Base-by-base conservation (phyloP, 2,113 vertebrate genomes). In the Albula glossodonta region DNA sequence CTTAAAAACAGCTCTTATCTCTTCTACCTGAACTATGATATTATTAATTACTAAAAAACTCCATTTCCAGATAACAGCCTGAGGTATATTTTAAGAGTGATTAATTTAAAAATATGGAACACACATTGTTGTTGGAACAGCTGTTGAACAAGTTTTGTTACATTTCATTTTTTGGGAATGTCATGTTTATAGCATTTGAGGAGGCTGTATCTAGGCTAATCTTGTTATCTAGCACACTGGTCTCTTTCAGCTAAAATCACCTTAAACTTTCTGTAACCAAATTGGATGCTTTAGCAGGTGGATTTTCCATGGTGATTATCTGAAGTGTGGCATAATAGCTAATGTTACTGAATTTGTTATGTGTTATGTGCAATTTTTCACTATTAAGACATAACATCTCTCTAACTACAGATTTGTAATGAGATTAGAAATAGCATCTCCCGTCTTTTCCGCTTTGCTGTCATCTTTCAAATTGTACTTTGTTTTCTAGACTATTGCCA, bases 381-480 rank as follows among this genome's bases (percentile, higher is more conserved):
- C 50, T 15, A 8, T 51, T 81, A 48, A 80, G 48, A 50, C 13
- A 12, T 25, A 51, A 79, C 51, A 41, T 25, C 31, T 81, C 9
- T 0, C n/a, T 8, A 50, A 17, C 49, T 83, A 77, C 81, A 86
- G 91, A 88, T 94, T 92, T 92, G 87, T 91, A 80, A 88, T 91
- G 87, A 91, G 94, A 94, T 94, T 91, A 92, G 80, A 84, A 89
- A 91, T 86, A 5, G 0, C 89, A 60, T 53, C 22, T 48, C 25
- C 79, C 85, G 51, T 52, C 87, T 85, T 88, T 88, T 88, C 87
- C 86, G 74, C 89, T 86, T 86, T 22, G 53, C 86, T 87, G 86
- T 87, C 88, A 86, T 89, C 82, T 60, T 53, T 41, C 78, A 86
- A 87, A 88, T 88, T 87, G 85, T 51, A 48, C 87, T 85, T 88